Percentiles rank a stretch among this genome's conserved stretches.
Conservation (phyloP, 2,113 vertebrate genomes). For the Hepsetus odoe region DNA sequence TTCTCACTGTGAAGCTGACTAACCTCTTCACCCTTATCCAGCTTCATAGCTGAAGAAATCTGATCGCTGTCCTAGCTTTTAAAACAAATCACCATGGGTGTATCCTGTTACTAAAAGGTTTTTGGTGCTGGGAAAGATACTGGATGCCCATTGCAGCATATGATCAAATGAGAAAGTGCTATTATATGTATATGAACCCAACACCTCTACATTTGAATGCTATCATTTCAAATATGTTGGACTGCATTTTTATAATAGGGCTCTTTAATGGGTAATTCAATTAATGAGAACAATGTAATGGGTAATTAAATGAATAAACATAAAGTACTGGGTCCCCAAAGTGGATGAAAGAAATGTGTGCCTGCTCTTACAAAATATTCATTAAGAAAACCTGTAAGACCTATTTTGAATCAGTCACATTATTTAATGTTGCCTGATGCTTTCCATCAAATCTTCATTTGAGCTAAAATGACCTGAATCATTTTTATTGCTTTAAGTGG, state of each 20-base stretch:
- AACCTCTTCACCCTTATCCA: conserved; percentile 29
- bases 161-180: conserved; percentile 3
- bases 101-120: conserved; percentile 37
- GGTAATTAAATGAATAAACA: background rate
- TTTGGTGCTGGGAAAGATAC: conserved; percentile 14
- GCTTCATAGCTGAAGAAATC: conserved; percentile 12
- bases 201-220: conserved; percentile 5
- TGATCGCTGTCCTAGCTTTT: conserved; percentile 18
- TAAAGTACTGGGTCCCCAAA: too few species aligned
- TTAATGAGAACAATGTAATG: background rate
- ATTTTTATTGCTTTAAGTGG: background rate
- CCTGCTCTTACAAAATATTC: too few species aligned
- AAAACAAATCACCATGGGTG: conserved; percentile 25
- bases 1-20: conserved; percentile 25
- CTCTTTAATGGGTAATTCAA: background rate
- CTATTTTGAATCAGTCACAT: too few species aligned
- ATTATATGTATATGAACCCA: background rate
- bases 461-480: background rate
- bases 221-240: too few species aligned
- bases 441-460: background rate
- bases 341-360: too few species aligned
- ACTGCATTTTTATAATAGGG: too few species aligned
- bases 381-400: too few species aligned
- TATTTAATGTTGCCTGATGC: background rate
- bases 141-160: background rate